Percentiles rank a stretch among this genome's conserved stretches.
Conservation (phyloP, 2,113 vertebrate genomes). For the human (Homo sapiens) region DNA sequence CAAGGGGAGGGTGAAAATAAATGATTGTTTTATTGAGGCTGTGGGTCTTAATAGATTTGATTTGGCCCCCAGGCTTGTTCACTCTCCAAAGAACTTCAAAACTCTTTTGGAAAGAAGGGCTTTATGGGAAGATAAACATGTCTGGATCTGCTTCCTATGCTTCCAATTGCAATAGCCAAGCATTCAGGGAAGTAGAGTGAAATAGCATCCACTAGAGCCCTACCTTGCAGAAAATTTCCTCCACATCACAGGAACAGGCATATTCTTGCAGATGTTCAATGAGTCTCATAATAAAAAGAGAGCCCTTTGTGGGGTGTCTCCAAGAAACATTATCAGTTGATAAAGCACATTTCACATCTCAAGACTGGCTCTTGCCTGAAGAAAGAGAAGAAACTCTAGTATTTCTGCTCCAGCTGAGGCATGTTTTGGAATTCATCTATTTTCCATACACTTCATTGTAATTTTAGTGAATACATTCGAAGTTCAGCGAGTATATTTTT, state of each 20-base stretch:
- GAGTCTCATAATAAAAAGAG: conserved; percentile 83
- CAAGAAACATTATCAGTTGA: conserved; percentile 85
- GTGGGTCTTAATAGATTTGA: not conserved
- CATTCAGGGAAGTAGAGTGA: not conserved
- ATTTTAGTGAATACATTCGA: not conserved
- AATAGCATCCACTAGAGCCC: not conserved
- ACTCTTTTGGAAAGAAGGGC: not conserved
- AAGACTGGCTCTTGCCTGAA: not conserved
- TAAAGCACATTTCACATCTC: not conserved
- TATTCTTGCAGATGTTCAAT: conserved; percentile 75
- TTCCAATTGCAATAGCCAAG: not conserved
- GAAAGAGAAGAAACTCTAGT: not conserved
- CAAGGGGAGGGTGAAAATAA: not conserved
- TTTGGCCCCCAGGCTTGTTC: not conserved
- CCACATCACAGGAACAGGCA: conserved; percentile 76
- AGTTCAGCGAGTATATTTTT: not conserved
- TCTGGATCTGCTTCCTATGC: not conserved
- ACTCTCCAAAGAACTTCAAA: not conserved
- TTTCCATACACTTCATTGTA: not conserved
- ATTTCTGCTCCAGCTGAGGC: not conserved
- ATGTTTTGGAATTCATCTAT: not conserved
- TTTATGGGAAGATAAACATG: not conserved
- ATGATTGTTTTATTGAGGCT: not conserved
- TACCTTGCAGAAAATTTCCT: conserved; percentile 87
- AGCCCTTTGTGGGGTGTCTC: conserved; percentile 57